phyloP scores from a whole-genome alignment of 1,140 invertebrate species.

The Orchesella cincta region DNA sequence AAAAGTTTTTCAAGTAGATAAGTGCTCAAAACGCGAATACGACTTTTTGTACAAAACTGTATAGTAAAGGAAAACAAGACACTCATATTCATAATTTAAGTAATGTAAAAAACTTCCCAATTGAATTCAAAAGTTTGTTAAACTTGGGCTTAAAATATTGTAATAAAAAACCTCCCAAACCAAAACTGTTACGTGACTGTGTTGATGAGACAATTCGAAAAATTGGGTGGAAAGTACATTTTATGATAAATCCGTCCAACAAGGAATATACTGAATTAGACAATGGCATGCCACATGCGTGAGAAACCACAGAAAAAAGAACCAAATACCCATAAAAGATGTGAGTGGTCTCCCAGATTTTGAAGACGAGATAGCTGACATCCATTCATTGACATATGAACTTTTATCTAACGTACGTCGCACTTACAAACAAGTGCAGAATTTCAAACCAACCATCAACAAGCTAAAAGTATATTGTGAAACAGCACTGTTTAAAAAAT shows the following conservation, averaged over 20 bases:
- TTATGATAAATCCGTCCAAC: no score
- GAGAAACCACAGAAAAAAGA: not conserved
- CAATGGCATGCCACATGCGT: not conserved
- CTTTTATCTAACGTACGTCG: no score
- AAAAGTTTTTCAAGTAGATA: not conserved
- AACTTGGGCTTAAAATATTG: not conserved
- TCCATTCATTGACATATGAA: no score
- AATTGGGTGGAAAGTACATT: not conserved
- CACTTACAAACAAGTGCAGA: no score
- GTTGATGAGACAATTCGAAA: not conserved
- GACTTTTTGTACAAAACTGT: not conserved
- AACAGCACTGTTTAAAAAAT: not conserved
- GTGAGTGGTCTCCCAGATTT: no score
- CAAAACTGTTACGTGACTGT: not conserved
- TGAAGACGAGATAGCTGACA: not conserved
- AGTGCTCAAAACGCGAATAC: not conserved
- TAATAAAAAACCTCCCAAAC: not conserved
- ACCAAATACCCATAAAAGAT: no score
- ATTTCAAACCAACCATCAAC: not conserved
- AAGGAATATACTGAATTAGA: not conserved
- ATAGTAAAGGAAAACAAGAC: not conserved
- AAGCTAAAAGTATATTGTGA: not conserved
- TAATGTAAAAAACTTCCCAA: not conserved
- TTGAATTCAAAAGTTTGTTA: conserved; percentile 12
- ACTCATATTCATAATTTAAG: not conserved